Evolutionary conservation across 2,888 invertebrate species (phyloP), one percentile per base, ranked within the genome.

Genomic region (Actias luna): DNA sequence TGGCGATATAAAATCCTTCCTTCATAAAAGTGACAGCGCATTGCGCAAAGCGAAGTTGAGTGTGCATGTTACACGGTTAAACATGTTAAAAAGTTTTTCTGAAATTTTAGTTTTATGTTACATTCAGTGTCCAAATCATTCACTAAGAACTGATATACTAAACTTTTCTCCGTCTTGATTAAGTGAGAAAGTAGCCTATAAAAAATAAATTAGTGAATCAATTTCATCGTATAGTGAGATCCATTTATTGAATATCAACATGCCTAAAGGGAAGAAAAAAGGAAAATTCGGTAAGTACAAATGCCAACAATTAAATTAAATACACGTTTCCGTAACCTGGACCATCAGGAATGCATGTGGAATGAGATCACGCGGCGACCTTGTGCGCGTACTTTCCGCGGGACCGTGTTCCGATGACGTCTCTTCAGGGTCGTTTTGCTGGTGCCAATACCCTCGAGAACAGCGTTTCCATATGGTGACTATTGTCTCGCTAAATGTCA

Each of bases 91-190:
- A 94, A 95, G 95, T 94, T 95, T 94, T 93, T 90, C 93, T 92
- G 93, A 93, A 92, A 93, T 94, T 94, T 94, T 93, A 92, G 93
- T 93, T 93, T 93, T 94, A 94, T 94, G 94, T 95, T 94, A 93
- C 93, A 95, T 95, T 94, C 93, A 94, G 94, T 94, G 94, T 89
- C 91, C 93, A 92, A 94, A 94, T 94, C 94, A 94, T 94, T 93
- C 93, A 93, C 94, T 93, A 93, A 94, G 93, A 94, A 94, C 94
- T 93, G 94, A 93, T 93, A 94, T 94, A 94, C 91, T 93, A 84
- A 95, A 95, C 94, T 94, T 94, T 95, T 94, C 95, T 93, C 95
- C 95, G 87, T 96, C 96, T 95, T 96, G 96, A 96, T 96, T 94
- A 93, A 88, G 92, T 89, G 90, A 79, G 81, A 84, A 77, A 76